Evolutionary conservation across 1,140 invertebrate species (phyloP).

Genomic region (Zelostemma sp.): DNA sequence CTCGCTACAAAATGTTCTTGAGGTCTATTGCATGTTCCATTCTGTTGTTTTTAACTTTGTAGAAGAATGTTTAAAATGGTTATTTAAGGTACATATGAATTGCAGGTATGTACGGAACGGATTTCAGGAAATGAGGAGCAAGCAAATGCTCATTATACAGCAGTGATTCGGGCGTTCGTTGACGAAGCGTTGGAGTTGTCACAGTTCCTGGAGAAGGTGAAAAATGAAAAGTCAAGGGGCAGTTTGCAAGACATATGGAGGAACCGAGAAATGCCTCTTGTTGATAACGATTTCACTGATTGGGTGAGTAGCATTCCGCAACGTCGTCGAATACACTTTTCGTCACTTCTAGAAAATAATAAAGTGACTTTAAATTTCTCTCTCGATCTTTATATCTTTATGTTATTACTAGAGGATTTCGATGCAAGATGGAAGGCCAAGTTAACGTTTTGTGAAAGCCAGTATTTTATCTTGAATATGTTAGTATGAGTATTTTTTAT

Average conservation of each 20-base stretch:
- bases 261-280: conserved; percentile 74
- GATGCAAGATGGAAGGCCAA: too few relatives aligned
- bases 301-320: too few relatives aligned
- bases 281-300: conserved; percentile 85
- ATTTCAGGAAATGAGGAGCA: conserved; percentile 69
- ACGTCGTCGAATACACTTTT: too few relatives aligned
- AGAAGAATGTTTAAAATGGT: conserved; percentile 21
- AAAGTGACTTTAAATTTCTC: too few relatives aligned
- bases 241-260: conserved; percentile 47
- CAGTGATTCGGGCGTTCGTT: conserved; percentile 91
- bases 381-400: too few relatives aligned
- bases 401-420: too few relatives aligned
- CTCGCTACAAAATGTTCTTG: conserved; percentile 42
- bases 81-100: conserved; percentile 18
- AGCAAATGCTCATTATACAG: conserved; percentile 88
- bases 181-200: conserved; percentile 91
- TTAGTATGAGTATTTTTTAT: too few relatives aligned
- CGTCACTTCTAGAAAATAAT: too few relatives aligned
- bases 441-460: too few relatives aligned
- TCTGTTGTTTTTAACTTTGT: too few relatives aligned
- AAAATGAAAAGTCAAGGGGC: conserved; percentile 60
- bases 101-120: conserved; percentile 78
- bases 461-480: too few relatives aligned
- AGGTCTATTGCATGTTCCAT: too few relatives aligned
- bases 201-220: conserved; percentile 89